Conservation (phyloP, 2,797 vertebrate genomes). For the Chrosomus eos region DNA sequence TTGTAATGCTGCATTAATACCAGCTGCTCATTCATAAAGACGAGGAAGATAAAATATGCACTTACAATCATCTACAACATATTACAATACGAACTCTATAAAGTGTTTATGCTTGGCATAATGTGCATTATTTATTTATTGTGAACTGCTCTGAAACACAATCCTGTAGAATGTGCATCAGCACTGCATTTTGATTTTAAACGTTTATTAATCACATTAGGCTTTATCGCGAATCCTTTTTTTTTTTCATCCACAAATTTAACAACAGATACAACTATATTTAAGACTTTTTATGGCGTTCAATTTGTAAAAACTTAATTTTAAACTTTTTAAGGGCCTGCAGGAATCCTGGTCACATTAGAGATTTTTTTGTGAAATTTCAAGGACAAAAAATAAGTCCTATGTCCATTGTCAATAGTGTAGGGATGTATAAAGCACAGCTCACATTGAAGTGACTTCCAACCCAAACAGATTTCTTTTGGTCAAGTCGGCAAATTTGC, state of each 20-base stretch:
- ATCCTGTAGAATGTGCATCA: not conserved
- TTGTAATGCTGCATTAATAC: not conserved
- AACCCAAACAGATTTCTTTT: not conserved
- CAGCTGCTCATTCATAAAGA: not conserved
- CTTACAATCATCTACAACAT: not conserved
- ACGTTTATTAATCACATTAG: not conserved
- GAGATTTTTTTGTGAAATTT: not conserved
- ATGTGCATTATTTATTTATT: not conserved
- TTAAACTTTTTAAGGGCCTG: not conserved
- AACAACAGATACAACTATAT: not conserved
- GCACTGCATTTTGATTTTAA: not conserved
- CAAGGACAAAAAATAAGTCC: not conserved
- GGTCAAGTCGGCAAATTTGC: not conserved
- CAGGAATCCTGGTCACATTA: slow-evolving; percentile 4
- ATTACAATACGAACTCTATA: not conserved
- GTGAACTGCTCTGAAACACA: not conserved
- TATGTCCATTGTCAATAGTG: not conserved
- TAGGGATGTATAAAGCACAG: not conserved
- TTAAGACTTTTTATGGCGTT: not conserved
- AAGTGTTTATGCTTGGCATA: not conserved
- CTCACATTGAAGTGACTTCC: not conserved
- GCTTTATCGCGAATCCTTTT: not conserved
- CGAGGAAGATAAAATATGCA: not conserved
- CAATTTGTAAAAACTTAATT: not conserved
- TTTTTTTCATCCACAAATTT: not conserved